A percentile compares a stretch with the other conserved stretches of the same genome.
phyloP scores from a whole-genome alignment of 2,113 vertebrate genomes.

The Orthonyx spaldingii region DNA sequence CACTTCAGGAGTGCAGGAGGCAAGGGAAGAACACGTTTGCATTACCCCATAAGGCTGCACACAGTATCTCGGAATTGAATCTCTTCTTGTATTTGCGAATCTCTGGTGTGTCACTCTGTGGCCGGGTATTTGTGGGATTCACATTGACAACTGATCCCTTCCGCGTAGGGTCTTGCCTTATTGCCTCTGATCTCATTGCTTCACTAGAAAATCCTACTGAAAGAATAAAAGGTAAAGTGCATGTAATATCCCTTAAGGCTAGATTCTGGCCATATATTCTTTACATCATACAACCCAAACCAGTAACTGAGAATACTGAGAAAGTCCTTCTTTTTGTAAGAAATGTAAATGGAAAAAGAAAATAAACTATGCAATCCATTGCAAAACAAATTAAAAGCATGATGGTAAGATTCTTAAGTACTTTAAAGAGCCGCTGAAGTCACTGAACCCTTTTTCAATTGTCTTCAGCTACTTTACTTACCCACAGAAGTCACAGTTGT shows the following conservation, averaged over 20 bases:
- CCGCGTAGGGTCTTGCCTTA: conserved; percentile 91
- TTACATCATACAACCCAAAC: neutral
- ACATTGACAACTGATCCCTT: conserved; percentile 98
- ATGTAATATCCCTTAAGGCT: neutral
- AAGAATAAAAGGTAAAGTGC: conserved; percentile 37
- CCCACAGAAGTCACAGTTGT: conserved; percentile 94
- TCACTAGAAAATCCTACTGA: conserved; percentile 90
- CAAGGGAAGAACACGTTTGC: neutral
- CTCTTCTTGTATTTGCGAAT: conserved; percentile 99
- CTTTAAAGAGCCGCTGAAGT: neutral
- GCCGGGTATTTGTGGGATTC: conserved; percentile 96
- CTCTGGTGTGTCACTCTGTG: conserved; percentile 97
- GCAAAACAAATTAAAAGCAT: conserved; percentile 35
- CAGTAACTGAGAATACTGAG: neutral
- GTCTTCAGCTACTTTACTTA: conserved; percentile 72
- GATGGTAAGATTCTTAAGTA: neutral
- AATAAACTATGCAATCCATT: conserved; percentile 17
- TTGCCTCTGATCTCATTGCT: conserved; percentile 88
- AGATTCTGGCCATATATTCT: neutral
- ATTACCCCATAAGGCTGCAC: conserved; percentile 96
- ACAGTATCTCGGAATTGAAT: conserved; percentile 98
- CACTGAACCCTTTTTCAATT: conserved; percentile 1
- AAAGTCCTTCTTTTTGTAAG: conserved; percentile 17
- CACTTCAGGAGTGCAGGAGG: neutral
- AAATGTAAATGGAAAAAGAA: conserved; percentile 56